Evolutionary conservation across 2,888 invertebrate species (phyloP), one percentile per base, ranked within the genome.

Genomic region (Trissolcus brochymenae): DNA sequence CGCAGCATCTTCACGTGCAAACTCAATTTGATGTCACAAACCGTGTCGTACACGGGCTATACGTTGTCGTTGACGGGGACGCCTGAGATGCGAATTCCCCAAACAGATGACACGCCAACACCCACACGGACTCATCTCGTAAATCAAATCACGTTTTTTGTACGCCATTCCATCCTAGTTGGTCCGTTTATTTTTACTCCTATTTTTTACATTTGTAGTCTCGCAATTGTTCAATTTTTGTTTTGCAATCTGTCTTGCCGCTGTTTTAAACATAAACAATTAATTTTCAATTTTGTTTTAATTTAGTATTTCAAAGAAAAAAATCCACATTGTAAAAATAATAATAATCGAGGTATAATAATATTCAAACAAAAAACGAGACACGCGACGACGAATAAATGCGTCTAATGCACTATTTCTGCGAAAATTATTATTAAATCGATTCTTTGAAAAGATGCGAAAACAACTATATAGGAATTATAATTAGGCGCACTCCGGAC

Each of bases 361-460:
- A 61, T 49, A 54, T 55, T 55, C 29, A 70, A 70, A 50, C 53
- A 25, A 68, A 35, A 35, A 1, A 11, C 7, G 35, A 57, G 50
- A 68, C 41, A 14, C 21, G 54, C 54, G 55, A 62, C 68, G 62
- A 60, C 43, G 19, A 71, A 62, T 50, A 50, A 43, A 57, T 29
- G 50, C 40, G n/a, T 4, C 51, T 64, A 71, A 71, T 62, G 43
- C 13, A 62, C 62, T 41, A 55, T 40, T 70, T 62, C 70, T 41
- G 54, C 62, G 71, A 57, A 71, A 64, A 64, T 71, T 62, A 71
- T 71, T 62, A 71, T 64, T 62, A 56, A 62, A 21, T 14, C 57
- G 43, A 51, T 71, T 64, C 71, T 64, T 51, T 64, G 71, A 64
- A 71, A 64, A 71, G 50, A 57, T 19, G 43, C 43, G 62, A 64